A percentile compares a stretch with the other conserved stretches of the same genome.
phyloP scores from a whole-genome alignment of 2,888 invertebrate genomes.

The Himalopsyche anomala region DNA sequence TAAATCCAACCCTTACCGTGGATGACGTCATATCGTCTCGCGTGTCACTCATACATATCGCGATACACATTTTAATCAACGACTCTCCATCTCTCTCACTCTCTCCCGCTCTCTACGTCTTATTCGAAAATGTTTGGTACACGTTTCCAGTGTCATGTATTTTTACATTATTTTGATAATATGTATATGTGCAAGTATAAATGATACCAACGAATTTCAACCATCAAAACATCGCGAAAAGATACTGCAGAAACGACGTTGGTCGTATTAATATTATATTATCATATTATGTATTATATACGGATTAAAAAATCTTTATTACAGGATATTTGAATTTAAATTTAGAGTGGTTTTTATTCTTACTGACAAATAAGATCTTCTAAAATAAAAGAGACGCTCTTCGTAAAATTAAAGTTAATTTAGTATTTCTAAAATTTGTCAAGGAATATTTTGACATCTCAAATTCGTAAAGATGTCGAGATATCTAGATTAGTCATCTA shows the following conservation, averaged over 20 bases:
- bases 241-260: background rate
- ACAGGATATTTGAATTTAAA: too few species aligned
- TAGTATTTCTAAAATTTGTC: too few species aligned
- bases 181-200: background rate
- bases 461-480: too few species aligned
- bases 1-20: background rate
- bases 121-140: background rate
- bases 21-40: conserved; percentile 29
- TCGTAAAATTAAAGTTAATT: too few species aligned
- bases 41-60: conserved; percentile 27
- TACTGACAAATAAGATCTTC: too few species aligned
- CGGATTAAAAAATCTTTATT: too few species aligned
- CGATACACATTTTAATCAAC: conserved; percentile 35
- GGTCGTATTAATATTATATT: too few species aligned
- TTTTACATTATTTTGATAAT: conserved; percentile 31
- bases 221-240: background rate
- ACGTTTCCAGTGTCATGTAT: conserved; percentile 5
- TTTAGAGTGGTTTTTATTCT: too few species aligned
- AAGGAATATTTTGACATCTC: too few species aligned
- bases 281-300: too few species aligned
- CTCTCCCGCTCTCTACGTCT: background rate
- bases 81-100: background rate
- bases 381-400: too few species aligned
- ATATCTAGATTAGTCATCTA: too few species aligned
- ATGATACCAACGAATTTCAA: conserved; percentile 17